Percentiles rank a stretch among this genome's conserved stretches.
Evolutionary conservation across 2,888 invertebrate species (phyloP).

Genomic region (Lacanobia wlatinum): DNA sequence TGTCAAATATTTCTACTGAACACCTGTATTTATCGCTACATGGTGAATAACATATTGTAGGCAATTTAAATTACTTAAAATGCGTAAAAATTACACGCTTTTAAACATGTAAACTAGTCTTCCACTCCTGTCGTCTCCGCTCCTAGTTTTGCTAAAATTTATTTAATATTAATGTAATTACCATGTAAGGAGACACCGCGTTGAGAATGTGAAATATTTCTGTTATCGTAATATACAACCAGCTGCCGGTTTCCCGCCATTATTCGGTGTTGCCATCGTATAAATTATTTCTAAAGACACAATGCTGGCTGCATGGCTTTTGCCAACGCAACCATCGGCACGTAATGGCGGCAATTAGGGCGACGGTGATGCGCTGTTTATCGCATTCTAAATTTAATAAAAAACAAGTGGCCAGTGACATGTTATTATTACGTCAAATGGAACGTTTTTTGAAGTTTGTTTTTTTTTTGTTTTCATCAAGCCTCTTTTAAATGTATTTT

Average conservation of each 20-base stretch:
- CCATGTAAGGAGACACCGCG: slow-evolving; percentile 51
- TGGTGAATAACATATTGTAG: slow-evolving; percentile 18
- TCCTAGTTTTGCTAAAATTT: slow-evolving; percentile 38
- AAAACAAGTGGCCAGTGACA: slow-evolving; percentile 56
- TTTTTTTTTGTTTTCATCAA: not conserved
- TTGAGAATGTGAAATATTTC: slow-evolving; percentile 61
- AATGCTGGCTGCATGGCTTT: slow-evolving; percentile 62
- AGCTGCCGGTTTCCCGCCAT: slow-evolving; percentile 60
- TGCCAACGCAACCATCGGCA: slow-evolving; percentile 63
- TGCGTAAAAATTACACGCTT: slow-evolving; percentile 13
- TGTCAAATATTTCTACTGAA: slow-evolving; percentile 18
- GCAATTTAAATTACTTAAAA: slow-evolving; percentile 25
- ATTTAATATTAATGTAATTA: slow-evolving; percentile 57
- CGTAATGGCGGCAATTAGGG: slow-evolving; percentile 71
- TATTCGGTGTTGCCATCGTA: slow-evolving; percentile 54
- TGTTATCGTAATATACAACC: slow-evolving; percentile 34
- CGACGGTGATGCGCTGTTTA: slow-evolving; percentile 60
- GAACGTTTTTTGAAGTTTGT: slow-evolving; percentile 13
- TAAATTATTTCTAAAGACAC: slow-evolving; percentile 64
- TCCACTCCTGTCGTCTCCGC: not conserved
- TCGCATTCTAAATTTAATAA: slow-evolving; percentile 68
- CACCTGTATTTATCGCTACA: slow-evolving; percentile 18
- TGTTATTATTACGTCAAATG: slow-evolving; percentile 35
- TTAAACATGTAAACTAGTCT: slow-evolving; percentile 35
- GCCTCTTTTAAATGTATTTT: slow-evolving; percentile 11